These are phyloP conservation scores for Turritopsis rubra DNA, from an alignment of 30 jellyfish, hydroid and myxozoan genomes.

Conservation along the genomic window DNA sequence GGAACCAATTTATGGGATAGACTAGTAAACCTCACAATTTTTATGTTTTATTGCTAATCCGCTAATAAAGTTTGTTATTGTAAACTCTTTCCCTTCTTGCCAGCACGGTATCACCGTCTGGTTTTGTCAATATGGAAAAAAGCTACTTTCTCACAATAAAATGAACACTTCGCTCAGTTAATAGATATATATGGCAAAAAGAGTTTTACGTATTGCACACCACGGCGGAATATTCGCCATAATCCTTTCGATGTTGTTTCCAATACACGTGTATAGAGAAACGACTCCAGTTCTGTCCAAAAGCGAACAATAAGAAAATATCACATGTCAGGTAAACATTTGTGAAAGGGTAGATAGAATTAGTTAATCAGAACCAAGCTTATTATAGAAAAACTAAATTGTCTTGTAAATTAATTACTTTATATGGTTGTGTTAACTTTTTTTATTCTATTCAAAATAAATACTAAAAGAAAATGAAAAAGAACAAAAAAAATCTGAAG, in stretches of 20 bases:
- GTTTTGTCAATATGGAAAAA: background rate
- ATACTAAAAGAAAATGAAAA: background rate
- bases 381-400: background rate
- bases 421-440: background rate
- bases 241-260: background rate
- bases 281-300: background rate
- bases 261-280: background rate
- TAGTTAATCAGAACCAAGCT: background rate
- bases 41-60: background rate
- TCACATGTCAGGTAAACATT: too few species aligned
- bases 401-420: background rate
- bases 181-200: background rate
- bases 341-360: background rate
- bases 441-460: background rate
- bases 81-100: background rate
- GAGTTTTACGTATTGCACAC: background rate
- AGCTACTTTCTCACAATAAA: too few species aligned
- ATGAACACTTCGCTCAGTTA: background rate
- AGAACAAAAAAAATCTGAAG: background rate
- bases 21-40: background rate
- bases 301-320: background rate
- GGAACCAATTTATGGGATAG: background rate
- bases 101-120: background rate
- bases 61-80: too few species aligned
- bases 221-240: background rate